These are phyloP conservation scores for Bothrops alternatus DNA, from an alignment of 2,797 vertebrate genomes.

Conservation along the genomic window DNA sequence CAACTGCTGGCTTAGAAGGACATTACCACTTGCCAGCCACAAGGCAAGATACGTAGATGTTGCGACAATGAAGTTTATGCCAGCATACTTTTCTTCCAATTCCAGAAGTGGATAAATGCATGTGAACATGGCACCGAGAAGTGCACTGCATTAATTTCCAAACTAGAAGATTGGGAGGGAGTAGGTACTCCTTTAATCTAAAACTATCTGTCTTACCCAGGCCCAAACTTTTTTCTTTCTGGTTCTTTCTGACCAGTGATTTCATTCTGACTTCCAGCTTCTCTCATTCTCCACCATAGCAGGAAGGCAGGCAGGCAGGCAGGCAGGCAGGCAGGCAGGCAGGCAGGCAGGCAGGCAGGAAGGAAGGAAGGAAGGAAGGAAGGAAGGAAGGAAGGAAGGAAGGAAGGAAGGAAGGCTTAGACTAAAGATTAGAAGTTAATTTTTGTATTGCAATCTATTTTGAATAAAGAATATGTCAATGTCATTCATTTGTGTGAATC, in stretches of 20 bases:
- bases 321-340: neutral
- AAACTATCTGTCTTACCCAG: neutral
- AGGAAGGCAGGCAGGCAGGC: no score
- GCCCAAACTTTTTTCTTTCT: neutral
- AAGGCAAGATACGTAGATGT: neutral
- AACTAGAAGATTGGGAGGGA: neutral
- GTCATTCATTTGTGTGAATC: neutral
- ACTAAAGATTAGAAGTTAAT: no score
- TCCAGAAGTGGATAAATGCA: neutral
- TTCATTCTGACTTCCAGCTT: neutral
- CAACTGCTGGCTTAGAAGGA: no score
- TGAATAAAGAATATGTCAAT: neutral
- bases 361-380: no score
- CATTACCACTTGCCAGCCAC: neutral
- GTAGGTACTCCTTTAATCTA: neutral
- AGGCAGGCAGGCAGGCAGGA: no score
- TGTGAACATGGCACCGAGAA: neutral
- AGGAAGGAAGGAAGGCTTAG: neutral
- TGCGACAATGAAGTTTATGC: neutral
- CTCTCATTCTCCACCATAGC: no score
- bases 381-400: neutral
- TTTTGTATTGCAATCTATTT: neutral
- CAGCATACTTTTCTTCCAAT: neutral
- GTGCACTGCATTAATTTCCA: neutral
- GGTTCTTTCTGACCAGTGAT: neutral